Percentiles rank a stretch among this genome's conserved stretches.
Evolutionary conservation across 2,797 vertebrate genomes (phyloP).

Genomic region (Rhynchonycteris naso): DNA sequence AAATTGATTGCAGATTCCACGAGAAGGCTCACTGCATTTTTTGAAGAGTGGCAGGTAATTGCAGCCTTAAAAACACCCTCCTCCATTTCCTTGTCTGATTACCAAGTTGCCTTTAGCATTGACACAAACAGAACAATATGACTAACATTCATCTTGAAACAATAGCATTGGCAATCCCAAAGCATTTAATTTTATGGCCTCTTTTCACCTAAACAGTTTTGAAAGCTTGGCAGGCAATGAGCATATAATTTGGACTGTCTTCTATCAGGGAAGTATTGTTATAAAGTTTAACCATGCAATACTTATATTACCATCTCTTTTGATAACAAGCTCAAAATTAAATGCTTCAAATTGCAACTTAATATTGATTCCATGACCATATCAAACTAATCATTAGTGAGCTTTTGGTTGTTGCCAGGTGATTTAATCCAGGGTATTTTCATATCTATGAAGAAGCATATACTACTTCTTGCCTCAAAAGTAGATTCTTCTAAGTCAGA

Average conservation of each 20-base stretch:
- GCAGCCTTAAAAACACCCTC: neutral
- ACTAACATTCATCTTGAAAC: neutral
- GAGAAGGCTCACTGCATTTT: slow-evolving; percentile 26
- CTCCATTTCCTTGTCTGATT: slow-evolving; percentile 48
- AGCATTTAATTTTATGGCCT: neutral
- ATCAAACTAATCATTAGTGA: neutral
- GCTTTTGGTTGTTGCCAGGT: neutral
- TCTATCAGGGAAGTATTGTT: neutral
- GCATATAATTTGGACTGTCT: neutral
- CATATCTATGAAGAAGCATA: neutral
- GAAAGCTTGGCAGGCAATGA: slow-evolving; percentile 30
- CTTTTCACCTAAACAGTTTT: neutral
- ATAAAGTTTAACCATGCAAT: neutral
- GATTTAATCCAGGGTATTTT: slow-evolving; percentile 5
- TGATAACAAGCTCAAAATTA: neutral
- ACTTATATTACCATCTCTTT: neutral
- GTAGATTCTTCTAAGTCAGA: neutral
- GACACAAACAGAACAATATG: neutral
- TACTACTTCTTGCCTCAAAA: neutral
- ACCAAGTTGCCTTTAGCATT: neutral
- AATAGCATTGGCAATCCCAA: neutral
- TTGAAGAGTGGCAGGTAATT: slow-evolving; percentile 51
- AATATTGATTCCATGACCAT: neutral
- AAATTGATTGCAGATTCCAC: slow-evolving; percentile 46
- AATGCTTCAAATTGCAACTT: neutral